Base-by-base conservation (phyloP, 2,888 invertebrate species). In the Sinodicranocentrus sp. region DNA sequence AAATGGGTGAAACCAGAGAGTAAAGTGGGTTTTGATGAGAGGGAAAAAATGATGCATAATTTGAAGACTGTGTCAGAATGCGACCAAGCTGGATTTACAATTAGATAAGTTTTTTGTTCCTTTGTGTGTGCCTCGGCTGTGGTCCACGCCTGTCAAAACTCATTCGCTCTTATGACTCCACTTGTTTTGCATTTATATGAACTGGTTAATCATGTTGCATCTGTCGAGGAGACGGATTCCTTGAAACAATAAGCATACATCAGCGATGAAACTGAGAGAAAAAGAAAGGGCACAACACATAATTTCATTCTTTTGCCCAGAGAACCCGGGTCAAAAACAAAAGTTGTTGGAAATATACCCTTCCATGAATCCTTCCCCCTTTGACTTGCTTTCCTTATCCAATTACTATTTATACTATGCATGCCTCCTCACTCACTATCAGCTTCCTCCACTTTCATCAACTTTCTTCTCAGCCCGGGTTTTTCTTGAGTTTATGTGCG, bases 161-260 rank as follows among this genome's bases (percentile, higher is more conserved):
- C 54, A 54, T 54, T 21, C 54, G 54, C 54, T 54, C 54, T 54
- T 2, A 25, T 2, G 15, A 57, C 25, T 25, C 25, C 23, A 21
- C 57, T 57, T 57, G 57, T 57, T 48, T 57, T 57, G 57, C 57
- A 57, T 57, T 23, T 57, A 57, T 57, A 57, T 57, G 57, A 57
- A 25, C 21, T 23, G 23, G 57, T 57, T 57, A 57, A 57, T 57
- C 57, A 25, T 57, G 21, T 25, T 25, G 25, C 57, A 57, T 57
- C 25, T 52, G 52, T 57, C 25, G 2, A 2, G n/a, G 52, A 52
- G 52, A 52, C 19, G 33, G 33, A 33, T 33, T 33, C 33, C 33
- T 33, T 33, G 33, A 33, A 33, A 33, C 33, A 33, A 33, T 33
- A 33, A 6, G n/a, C n/a, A n/a, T n/a, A n/a, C n/a, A n/a, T n/a